Base-by-base conservation (phyloP, 2,888 invertebrate species). In the Euplagia quadripunctaria region DNA sequence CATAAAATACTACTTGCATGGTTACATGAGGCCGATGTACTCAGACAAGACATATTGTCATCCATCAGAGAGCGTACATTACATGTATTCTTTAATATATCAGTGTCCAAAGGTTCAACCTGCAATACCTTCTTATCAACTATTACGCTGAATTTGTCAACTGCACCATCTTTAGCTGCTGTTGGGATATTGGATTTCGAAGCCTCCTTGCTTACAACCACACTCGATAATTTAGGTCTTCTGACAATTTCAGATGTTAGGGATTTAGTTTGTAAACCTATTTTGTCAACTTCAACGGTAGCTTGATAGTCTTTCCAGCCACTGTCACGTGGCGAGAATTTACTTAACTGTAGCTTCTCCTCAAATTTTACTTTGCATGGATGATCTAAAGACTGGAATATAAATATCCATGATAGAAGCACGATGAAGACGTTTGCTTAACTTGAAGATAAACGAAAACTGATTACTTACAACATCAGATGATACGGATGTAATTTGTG, bases 341-440 rank as follows among this genome's bases (percentile, higher is more conserved):
- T 42, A 17, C 14, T 51, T 41, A 9, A 41, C 41, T 11, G 17
- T 41, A 52, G 9, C 51, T 67, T 67, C 5, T 67, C 52, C 16
- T 67, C 67, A 67, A 58, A 58, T 58, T 20, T 58, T 9, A 64
- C 64, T 17, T 64, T 64, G 16, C 9, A 9, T 64, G 42, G 64
- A 64, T 17, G 64, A 42, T 9, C 7, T 42, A 8, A 12, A 5
- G 64, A 43, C 64, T 64, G 64, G 17, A 64, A 64, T 42, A 16
- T 8, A 42, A 41, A 64, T 31, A 42, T 8, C 31, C 3, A 14
- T 16, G 41, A 63, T 63, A 63, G 12, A 42, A 16, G 63, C 52
- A 17, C 52, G 6, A 17, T 52, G 8, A 52, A n/a, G 52, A 16
- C 16, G 31, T 31, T 31, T 31, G 31, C 31, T 31, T 31, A 31